Base-by-base conservation (phyloP, 2,888 invertebrate species). In the Suillia variegata region DNA sequence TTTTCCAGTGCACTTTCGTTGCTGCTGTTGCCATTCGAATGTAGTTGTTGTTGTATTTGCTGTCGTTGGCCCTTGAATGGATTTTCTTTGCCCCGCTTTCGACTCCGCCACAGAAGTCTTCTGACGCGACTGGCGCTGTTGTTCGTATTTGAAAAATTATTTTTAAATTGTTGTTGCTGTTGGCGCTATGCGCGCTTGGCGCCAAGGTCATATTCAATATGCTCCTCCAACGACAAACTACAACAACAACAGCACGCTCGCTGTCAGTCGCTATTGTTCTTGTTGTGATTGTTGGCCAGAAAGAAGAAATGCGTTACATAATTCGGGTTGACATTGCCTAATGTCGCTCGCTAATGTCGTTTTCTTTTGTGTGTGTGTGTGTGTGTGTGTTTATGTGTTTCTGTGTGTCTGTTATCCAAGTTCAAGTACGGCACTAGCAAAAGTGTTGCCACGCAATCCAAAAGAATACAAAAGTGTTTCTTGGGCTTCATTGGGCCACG, bases 121-220 rank as follows among this genome's bases (percentile, higher is more conserved):
- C n/a, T n/a, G n/a, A n/a, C n/a, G n/a, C n/a, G n/a, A n/a, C n/a
- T n/a, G n/a, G n/a, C n/a, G n/a, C n/a, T n/a, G 18, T 38, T 22
- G 42, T 56, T 22, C 33, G 20, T 24, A 38, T 70, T 71, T 70
- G 69, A 61, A 62, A 73, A 71, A 73, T 73, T 73, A 73, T 71
- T 71, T 71, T 73, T 71, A 71, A 71, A 71, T 73, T 51, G 61
- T 60, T 60, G 17, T 26, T 26, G 54, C 18, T 56, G 42, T 20
- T 45, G 45, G 6, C 18, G n/a, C n/a, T n/a, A n/a, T n/a, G n/a
- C n/a, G n/a, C n/a, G n/a, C 12, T 55, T 22, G 54, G 18, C 48
- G 50, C 50, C 50, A 56, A 56, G 56, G 56, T 56, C 55, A 22
- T 49, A 49, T 49, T 21, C 12, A 48, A 31, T n/a, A n/a, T n/a